phyloP scores from a whole-genome alignment of 2,113 vertebrate genomes.

The Anarhynchus alexandrinus region DNA sequence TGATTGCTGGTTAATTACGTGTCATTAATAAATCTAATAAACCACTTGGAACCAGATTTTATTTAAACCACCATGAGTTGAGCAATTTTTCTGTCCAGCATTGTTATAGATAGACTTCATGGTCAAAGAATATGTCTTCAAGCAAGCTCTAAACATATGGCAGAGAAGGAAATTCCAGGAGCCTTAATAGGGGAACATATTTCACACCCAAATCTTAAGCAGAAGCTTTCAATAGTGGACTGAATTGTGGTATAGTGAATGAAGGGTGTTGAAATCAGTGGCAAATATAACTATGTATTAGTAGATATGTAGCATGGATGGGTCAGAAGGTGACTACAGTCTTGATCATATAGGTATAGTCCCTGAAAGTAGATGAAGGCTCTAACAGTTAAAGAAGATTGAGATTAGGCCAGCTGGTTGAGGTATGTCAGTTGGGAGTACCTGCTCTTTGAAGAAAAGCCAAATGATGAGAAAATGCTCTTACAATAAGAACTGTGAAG shows the following conservation, averaged over 20 bases:
- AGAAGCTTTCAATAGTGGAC: not conserved
- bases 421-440: not conserved
- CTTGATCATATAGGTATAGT: not conserved
- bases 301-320: not conserved
- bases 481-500: not conserved
- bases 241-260: not conserved
- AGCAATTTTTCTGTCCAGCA: not conserved
- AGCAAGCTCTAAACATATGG: not conserved
- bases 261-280: not conserved
- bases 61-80: not conserved
- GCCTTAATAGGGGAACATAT: not conserved
- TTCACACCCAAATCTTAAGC: not conserved
- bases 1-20: not conserved
- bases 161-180: not conserved
- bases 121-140: not conserved
- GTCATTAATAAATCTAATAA: not conserved
- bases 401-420: not conserved
- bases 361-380: not conserved
- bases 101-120: not conserved
- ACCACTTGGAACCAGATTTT: not conserved
- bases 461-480: not conserved
- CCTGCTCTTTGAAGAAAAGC: not conserved
- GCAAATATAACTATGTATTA: not conserved
- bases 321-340: not conserved
- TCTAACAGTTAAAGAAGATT: not conserved